These are phyloP conservation scores for Pogoniulus pusillus DNA, from an alignment of 2,797 vertebrate genomes.

Conservation along the genomic window DNA sequence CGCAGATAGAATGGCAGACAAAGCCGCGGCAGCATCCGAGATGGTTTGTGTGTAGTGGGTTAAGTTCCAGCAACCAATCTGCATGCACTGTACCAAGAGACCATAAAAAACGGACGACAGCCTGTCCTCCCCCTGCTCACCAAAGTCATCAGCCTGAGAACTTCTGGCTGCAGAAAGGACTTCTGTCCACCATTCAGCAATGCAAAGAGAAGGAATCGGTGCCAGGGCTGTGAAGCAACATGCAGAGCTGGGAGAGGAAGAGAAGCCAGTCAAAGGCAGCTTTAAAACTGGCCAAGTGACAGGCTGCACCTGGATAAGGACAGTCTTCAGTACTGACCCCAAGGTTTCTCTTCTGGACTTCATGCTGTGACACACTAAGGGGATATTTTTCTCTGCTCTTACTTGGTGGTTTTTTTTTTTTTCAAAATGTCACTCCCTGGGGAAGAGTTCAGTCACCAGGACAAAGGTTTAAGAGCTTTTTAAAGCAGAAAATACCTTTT, in stretches of 20 bases:
- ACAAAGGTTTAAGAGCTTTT: conserved; percentile 26
- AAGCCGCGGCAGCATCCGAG: neutral
- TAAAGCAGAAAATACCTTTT: conserved; percentile 20
- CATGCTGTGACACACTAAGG: neutral
- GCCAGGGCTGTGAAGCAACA: conserved; percentile 87
- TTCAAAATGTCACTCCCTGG: conserved; percentile 10
- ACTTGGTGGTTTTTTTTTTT: conserved; percentile 19
- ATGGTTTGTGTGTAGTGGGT: accelerated
- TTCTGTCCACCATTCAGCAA: conserved; percentile 80
- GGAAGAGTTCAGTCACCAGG: neutral
- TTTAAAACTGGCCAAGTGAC: neutral
- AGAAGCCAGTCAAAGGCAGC: neutral
- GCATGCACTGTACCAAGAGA: neutral
- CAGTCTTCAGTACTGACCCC: neutral
- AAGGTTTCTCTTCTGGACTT: neutral
- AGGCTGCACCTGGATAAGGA: neutral
- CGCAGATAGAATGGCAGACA: neutral
- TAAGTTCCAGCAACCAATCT: neutral
- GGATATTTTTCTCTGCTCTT: neutral
- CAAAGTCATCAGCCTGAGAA: conserved; percentile 84
- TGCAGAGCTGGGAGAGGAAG: conserved; percentile 77
- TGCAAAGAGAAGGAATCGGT: conserved; percentile 84
- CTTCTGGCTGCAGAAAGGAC: conserved; percentile 82
- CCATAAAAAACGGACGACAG: neutral
- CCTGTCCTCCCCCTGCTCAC: conserved; percentile 75